Evolutionary conservation across 2,113 vertebrate genomes (phyloP).

Genomic region (Ptyas mucosa): DNA sequence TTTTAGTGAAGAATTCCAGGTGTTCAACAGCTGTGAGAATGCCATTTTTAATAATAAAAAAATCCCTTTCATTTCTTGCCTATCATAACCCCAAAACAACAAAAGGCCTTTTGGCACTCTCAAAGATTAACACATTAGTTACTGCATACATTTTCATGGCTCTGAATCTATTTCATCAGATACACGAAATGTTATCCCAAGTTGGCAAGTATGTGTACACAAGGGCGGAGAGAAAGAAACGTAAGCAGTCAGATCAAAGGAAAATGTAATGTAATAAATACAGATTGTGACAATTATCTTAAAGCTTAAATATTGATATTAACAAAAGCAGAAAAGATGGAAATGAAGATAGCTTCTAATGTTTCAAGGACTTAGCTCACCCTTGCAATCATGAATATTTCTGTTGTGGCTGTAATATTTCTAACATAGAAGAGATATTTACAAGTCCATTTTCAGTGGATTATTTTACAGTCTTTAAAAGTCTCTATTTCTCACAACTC

Average conservation of each 20-base stretch:
- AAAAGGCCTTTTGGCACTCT: background rate
- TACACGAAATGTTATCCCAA: background rate
- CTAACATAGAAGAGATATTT: slow-evolving; percentile 27
- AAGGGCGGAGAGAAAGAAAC: background rate
- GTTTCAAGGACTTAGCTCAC: background rate
- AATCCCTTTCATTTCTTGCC: background rate
- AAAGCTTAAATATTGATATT: background rate
- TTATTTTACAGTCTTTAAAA: background rate
- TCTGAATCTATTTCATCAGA: background rate
- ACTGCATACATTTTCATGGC: background rate
- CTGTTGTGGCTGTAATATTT: slow-evolving; percentile 13
- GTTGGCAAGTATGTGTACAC: background rate
- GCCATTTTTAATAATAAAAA: background rate
- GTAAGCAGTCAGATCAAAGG: slow-evolving; percentile 17
- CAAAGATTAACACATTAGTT: background rate
- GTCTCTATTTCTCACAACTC: background rate
- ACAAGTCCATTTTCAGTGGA: background rate
- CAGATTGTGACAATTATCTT: background rate
- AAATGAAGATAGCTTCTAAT: background rate
- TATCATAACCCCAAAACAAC: background rate
- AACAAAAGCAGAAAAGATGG: background rate
- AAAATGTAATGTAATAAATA: slow-evolving; percentile 15
- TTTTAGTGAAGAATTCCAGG: background rate
- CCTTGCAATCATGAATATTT: slow-evolving; percentile 13
- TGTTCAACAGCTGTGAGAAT: background rate